Base-by-base conservation (phyloP, 2,113 vertebrate species). In the Corydoras maculifer region DNA sequence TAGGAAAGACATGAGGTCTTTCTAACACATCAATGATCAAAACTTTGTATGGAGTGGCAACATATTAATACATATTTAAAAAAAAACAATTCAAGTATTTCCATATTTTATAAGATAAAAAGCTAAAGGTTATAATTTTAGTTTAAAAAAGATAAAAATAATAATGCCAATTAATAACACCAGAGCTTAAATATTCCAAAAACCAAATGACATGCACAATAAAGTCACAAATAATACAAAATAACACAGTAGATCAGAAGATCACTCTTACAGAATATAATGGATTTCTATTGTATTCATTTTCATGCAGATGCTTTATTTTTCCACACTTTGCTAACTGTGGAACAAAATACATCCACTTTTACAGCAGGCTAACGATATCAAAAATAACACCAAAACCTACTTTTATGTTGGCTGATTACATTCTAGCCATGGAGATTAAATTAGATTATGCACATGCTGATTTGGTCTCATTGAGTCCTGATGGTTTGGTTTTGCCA, bases 161-260 rank as follows among this genome's bases (percentile, higher is more conserved):
- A 72, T 83, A 84, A 85, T 84, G 81, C 74, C 78, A 74, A 83
- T 80, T 77, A 63, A 67, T 70, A 77, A 77, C 65, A 69, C 64
- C 69, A 77, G 80, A 75, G 76, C 53, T 62, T 55, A 72, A 67
- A 78, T 67, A 80, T 76, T 74, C 32, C 79, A 78, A 83, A 86
- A 80, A 85, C 68, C 82, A 84, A 85, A 84, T 68, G 48, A 68
- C 88, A 90, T 90, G 87, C 88, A 87, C 75, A 77, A 79, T 77
- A 81, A 77, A 63, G 76, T 80, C 80, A 86, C 80, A 86, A 82
- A 73, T 79, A 76, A 85, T 79, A 84, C 80, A 83, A 80, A 79
- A 76, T 69, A 72, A 59, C 60, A 77, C 73, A 77, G 72, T 62
- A 75, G 75, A 63, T 75, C 78, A 60, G 64, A 77, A 73, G 68